Base-by-base conservation (phyloP, 2,888 invertebrate species). In the Xestoiulus laeticollis region DNA sequence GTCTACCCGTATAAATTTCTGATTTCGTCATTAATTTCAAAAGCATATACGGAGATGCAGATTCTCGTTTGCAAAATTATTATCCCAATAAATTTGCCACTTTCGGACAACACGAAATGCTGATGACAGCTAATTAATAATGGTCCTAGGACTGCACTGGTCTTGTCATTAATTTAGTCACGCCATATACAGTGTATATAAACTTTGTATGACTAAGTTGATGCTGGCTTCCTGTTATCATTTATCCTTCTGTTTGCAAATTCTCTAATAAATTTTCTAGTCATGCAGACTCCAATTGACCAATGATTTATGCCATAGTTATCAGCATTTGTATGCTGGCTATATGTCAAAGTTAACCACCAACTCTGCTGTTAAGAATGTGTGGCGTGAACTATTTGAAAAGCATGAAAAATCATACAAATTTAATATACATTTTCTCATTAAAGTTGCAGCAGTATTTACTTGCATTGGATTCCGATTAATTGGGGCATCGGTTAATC, bases 81-180 rank as follows among this genome's bases (percentile, higher is more conserved):
- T 59, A 59, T 59, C 59, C 6, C 59, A 59, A 59, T 59, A 59
- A 59, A 59, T 59, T n/a, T 59, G 8, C 59, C 59, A 59, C 59
- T 59, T 59, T 59, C 59, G 59, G 59, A 59, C 59, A 59, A 59
- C 59, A 59, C 59, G 59, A n/a, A 59, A 59, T 59, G 59, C 59
- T 59, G 59, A 59, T n/a, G n/a, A 59, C 59, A 59, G 59, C 59
- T 59, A n/a, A 59, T 59, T 59, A 59, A 59, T 59, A 59, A 59
- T 59, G 59, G n/a, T 59, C 59, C 14, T n/a, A 59, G 59, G 59
- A 4, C 59, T 59, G 59, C 59, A 19, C 19, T 59, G 59, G 59
- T 59, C 59, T 59, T 59, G 59, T 59, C 59, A 59, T 59, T 59
- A 59, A 59, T 59, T 59, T 59, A 22, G 59, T 59, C 59, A 59